phyloP scores from a whole-genome alignment of 2,797 vertebrate genomes.

The Delichon dasypus region DNA sequence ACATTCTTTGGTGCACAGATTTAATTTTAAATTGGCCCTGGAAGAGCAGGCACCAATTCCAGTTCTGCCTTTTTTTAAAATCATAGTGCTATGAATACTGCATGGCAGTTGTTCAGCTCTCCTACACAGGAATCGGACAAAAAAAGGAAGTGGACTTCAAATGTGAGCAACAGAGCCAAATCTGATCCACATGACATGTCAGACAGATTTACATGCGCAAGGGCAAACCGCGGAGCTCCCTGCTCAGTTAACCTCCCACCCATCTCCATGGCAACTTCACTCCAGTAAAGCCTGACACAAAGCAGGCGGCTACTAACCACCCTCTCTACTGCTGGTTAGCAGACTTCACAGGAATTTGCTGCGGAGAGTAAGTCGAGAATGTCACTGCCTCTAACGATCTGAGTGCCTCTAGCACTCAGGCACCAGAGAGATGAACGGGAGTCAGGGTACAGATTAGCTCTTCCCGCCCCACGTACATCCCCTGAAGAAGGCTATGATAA shows the following conservation, averaged over 20 bases:
- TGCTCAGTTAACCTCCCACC: not conserved
- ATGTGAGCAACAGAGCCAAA: not conserved
- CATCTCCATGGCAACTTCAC: constrained; percentile 25
- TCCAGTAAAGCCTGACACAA: not conserved
- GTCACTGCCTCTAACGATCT: not conserved
- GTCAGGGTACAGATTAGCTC: not conserved
- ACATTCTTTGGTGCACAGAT: not conserved
- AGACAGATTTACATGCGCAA: not conserved
- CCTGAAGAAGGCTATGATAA: not conserved
- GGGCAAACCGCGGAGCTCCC: not conserved
- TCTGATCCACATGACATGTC: not conserved
- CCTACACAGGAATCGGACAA: not conserved
- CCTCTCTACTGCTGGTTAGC: not conserved
- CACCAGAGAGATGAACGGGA: not conserved
- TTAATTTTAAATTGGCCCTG: not conserved
- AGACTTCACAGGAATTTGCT: not conserved
- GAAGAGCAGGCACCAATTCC: not conserved
- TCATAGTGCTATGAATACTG: not conserved
- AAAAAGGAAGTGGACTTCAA: not conserved
- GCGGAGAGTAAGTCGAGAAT: not conserved
- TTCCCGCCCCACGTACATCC: not conserved
- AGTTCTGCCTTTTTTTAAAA: not conserved
- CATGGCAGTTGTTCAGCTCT: not conserved
- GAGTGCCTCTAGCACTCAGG: not conserved
- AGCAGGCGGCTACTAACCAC: not conserved